Percentiles rank a stretch among this genome's conserved stretches.
These are phyloP conservation scores for Tetranychus piercei DNA, from an alignment of 2,888 invertebrate species.

Conservation along the genomic window DNA sequence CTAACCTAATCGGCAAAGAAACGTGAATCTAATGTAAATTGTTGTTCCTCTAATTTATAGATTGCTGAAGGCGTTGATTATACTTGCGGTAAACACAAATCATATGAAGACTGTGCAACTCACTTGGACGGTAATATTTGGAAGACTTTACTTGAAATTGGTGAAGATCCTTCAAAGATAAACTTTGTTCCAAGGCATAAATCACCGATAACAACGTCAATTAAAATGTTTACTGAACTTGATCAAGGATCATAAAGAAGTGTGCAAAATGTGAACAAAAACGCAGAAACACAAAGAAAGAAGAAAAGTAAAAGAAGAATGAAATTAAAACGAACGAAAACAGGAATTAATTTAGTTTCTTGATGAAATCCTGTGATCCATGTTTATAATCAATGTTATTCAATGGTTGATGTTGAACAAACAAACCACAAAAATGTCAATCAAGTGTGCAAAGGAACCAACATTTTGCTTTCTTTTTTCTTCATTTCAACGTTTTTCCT, in stretches of 20 bases:
- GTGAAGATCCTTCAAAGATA: constrained; percentile 6
- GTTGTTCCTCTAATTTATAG: not conserved
- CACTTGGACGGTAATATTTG: constrained; percentile 2
- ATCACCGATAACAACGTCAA: constrained; percentile 3
- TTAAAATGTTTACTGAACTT: constrained; percentile 8
- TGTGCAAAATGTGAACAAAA: no score
- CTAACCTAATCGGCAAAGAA: not conserved
- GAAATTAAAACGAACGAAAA: no score
- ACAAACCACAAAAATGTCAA: not conserved
- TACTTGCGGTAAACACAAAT: constrained; percentile 11
- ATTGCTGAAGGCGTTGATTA: constrained; percentile 13
- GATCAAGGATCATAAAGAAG: not conserved
- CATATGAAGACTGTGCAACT: not conserved
- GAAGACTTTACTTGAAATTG: not conserved
- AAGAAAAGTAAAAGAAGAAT: no score
- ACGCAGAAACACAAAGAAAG: no score
- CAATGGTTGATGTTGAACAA: no score
- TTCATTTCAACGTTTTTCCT: no score
- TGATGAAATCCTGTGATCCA: no score
- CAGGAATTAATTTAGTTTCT: no score
- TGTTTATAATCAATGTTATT: no score
- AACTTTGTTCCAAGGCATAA: constrained; percentile 1
- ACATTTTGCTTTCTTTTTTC: no score
- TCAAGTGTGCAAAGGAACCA: not conserved
- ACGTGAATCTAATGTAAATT: not conserved